phyloP scores from a whole-genome alignment of 1,140 invertebrate species.

The Conus betulinus region DNA sequence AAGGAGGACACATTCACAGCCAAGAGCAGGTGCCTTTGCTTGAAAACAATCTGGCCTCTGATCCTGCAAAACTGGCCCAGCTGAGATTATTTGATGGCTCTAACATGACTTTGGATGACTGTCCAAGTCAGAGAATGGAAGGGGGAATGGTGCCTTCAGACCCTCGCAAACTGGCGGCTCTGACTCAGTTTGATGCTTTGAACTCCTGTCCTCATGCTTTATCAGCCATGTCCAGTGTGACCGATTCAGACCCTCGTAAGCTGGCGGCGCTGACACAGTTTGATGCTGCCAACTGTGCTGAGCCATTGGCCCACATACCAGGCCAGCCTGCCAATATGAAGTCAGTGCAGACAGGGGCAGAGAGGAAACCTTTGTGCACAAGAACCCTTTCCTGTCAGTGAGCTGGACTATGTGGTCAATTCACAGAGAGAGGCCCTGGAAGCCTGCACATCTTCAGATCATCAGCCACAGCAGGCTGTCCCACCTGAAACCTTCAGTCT shows the following conservation, averaged over 20 bases:
- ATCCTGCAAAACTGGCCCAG: slow-evolving; percentile 19
- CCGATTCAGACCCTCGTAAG: background rate
- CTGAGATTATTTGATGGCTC: slow-evolving; percentile 22
- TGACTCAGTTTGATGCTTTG: slow-evolving; percentile 24
- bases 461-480: background rate
- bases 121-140: background rate
- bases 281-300: slow-evolving; percentile 5
- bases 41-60: slow-evolving; percentile 10
- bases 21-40: background rate
- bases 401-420: background rate
- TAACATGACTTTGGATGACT: background rate
- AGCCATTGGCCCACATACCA: background rate
- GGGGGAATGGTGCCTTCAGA: background rate
- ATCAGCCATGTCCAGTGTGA: too few relatives aligned
- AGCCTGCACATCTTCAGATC: background rate
- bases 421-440: slow-evolving; percentile 13
- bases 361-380: background rate
- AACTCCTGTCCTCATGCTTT: background rate
- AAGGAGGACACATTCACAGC: background rate
- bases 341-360: background rate
- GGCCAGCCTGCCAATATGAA: background rate
- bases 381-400: background rate
- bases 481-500: background rate
- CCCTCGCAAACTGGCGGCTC: slow-evolving; percentile 17
- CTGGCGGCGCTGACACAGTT: slow-evolving; percentile 22